Evolutionary conservation across 2,888 invertebrate genomes (phyloP), one percentile per base, ranked within the genome.

Genomic region (Apotomis betuletana): DNA sequence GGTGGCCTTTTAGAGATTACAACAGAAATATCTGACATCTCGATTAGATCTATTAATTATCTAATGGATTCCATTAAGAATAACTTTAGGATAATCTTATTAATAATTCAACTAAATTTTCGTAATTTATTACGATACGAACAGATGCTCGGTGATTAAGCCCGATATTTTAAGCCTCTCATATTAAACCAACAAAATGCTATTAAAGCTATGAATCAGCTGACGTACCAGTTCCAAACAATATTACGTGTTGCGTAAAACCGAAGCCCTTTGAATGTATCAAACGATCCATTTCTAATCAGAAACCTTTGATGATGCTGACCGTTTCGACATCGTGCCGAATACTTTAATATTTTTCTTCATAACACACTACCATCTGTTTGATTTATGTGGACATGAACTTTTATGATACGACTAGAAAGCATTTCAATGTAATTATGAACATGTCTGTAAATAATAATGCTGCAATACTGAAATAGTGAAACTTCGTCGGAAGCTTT

Each of bases 291-390:
- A 70, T 58, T 63, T 62, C 71, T 67, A 63, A 59, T 74, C 70
- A 82, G 80, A 75, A 76, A 77, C 76, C 77, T 82, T 78, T 77
- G 81, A 83, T 83, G 78, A 82, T 85, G 83, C 77, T 77, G 79
- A 81, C 82, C 82, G 80, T 84, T 83, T 82, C 80, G 80, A 83
- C 79, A 69, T 75, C 38, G 57, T 36, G 27, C 36, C 49, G 13
- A 13, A 44, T n/a, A 51, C 36, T 70, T 65, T 54, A 70, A 70
- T 67, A 55, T 57, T 57, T 41, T 41, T 57, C 55, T 57, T 38
- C 57, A 63, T 51, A 57, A 41, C 57, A 69, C 41, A 36, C 52
- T 41, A 59, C 44, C 41, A 58, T 41, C 59, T 61, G 61, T 55
- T 67, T 67, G 41, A 62, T 58, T 55, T 67, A 67, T 67, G 57